Percentiles rank a stretch among this genome's conserved stretches.
Evolutionary conservation across 2,888 invertebrate genomes (phyloP).

Genomic region (Lordiphosa andalusiaca): DNA sequence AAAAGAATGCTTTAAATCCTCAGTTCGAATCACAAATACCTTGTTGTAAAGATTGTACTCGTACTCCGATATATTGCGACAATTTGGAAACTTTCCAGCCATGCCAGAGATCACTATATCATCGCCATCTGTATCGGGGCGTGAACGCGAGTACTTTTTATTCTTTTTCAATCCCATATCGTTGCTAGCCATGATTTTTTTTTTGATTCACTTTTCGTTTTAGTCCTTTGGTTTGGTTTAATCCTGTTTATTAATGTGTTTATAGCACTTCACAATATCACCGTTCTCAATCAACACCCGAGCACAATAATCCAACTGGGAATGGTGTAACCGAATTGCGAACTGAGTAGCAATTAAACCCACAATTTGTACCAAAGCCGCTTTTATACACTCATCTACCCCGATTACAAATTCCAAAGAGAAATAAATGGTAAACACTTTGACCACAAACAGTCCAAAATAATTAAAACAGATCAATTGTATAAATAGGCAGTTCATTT

Average conservation of each 20-base stretch:
- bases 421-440: constrained; percentile 51
- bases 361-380: constrained; percentile 17
- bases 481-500: constrained; percentile 50
- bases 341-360: constrained; percentile 73
- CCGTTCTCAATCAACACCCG: constrained; percentile 19
- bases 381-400: constrained; percentile 39
- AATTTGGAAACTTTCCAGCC: constrained; percentile 85
- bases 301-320: constrained; percentile 33
- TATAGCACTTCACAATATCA: constrained; percentile 1
- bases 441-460: constrained; percentile 53
- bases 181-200: constrained; percentile 37
- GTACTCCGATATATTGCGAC: constrained; percentile 84
- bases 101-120: constrained; percentile 83
- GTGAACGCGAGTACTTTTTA: constrained; percentile 73
- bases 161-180: constrained; percentile 42
- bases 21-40: too few relatives aligned
- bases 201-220: constrained; percentile 22
- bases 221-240: constrained; percentile 11
- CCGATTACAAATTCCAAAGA: constrained; percentile 64
- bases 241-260: neutral
- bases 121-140: constrained; percentile 80
- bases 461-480: constrained; percentile 56
- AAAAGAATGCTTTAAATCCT: too few relatives aligned
- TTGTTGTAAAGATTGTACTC: constrained; percentile 83
- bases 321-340: constrained; percentile 68